Percentiles rank a stretch among this genome's conserved stretches.
Conservation (phyloP, 2,797 vertebrate genomes). For the Pagetopsis macropterus region DNA sequence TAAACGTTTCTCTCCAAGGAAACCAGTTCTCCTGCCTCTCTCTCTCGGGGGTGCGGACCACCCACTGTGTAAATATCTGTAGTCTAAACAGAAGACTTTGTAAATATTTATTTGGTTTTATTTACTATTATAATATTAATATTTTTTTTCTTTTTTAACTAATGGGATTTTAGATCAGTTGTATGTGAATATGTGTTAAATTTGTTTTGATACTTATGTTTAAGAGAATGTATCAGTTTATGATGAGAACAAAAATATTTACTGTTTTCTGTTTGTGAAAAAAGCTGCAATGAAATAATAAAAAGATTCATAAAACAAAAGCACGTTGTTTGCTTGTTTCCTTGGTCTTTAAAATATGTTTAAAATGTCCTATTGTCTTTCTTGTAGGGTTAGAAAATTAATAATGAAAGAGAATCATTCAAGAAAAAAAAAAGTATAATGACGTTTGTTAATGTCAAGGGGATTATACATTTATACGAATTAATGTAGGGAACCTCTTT, state of each 20-base stretch:
- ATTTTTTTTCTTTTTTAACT: slow-evolving; percentile 72
- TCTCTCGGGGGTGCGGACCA: slow-evolving; percentile 50
- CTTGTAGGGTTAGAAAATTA: no score
- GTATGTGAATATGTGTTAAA: slow-evolving; percentile 64
- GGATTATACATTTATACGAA: no score
- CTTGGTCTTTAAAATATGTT: neutral
- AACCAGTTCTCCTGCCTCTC: slow-evolving; percentile 63
- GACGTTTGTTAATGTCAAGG: no score
- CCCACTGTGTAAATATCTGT: slow-evolving; percentile 77
- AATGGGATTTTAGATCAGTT: slow-evolving; percentile 75
- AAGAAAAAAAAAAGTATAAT: no score
- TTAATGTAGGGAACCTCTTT: no score
- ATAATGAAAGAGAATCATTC: no score
- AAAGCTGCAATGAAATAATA: slow-evolving; percentile 67
- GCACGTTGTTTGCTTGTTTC: neutral
- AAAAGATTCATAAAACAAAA: slow-evolving; percentile 61
- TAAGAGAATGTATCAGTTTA: slow-evolving; percentile 58
- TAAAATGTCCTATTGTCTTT: no score
- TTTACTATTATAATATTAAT: slow-evolving; percentile 70
- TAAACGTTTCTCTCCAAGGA: slow-evolving; percentile 46
- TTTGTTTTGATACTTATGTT: slow-evolving; percentile 73
- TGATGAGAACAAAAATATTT: slow-evolving; percentile 70
- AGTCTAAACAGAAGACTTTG: slow-evolving; percentile 66
- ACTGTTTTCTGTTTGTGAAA: slow-evolving; percentile 64
- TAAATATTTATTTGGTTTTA: slow-evolving; percentile 80